Evolutionary conservation across 2,797 vertebrate species (phyloP), one percentile per base, ranked within the genome.

Genomic region (Columba guinea): DNA sequence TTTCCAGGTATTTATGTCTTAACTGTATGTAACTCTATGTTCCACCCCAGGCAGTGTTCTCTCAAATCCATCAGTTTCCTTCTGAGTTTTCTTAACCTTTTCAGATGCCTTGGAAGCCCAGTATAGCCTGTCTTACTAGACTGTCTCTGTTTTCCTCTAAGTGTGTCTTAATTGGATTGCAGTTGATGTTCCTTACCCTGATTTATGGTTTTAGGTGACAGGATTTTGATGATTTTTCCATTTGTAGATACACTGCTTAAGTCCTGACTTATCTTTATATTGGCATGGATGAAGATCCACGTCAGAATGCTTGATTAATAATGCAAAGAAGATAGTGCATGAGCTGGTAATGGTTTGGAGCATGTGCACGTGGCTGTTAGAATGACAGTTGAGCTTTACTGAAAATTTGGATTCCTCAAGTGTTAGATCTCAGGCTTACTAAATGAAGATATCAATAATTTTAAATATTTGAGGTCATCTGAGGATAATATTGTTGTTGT

Each of bases 131-230:
- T 74, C 32, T 53, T 80, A 13, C 60, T 41, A 27, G 27, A 80
- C 39, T 63, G 60, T 48, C 5, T 84, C 3, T 78, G 34, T 82
- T 90, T 92, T 89, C 46, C 39, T 85, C 27, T 93, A 86, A 94
- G 68, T 46, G 22, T 53, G 18, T 41, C 52, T 70, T 93, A 92
- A 93, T 89, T 87, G 87, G 78, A 87, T 94, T 95, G 79, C 19
- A 49, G 35, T 35, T 88, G 74, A 46, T 85, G 62, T 83, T 92
- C 51, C 39, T 95, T 91, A 87, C 68, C 4, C 56, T 3, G 59
- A 75, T 89, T 81, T 89, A 77, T 0, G 1, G 84, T 82, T 93
- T 90, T 87, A 89, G 22, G 27, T 83, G 84, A 9, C 11, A 3
- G 48, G 64, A 70, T 89, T 92, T 90, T 94, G 49, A 22, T 89